These are phyloP conservation scores for Rhynchonycteris naso DNA, from an alignment of 2,797 vertebrate species.

Conservation along the genomic window DNA sequence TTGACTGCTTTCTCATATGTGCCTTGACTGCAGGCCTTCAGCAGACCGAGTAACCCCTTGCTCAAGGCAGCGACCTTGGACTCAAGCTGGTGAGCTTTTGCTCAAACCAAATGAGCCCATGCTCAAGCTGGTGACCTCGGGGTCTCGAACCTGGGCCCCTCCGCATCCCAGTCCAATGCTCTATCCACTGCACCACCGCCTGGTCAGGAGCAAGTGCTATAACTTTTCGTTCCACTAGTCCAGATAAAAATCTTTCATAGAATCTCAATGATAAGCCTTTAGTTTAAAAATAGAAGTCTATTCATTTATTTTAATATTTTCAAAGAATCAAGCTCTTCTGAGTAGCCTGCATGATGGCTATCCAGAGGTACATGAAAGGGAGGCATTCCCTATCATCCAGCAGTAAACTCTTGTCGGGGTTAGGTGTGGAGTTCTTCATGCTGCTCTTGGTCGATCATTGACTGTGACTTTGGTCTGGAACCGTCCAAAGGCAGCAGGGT, in stretches of 20 bases:
- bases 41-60: too few species aligned
- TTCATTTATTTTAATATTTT: slow-evolving; percentile 34
- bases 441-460: neutral
- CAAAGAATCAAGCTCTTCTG: slow-evolving; percentile 29
- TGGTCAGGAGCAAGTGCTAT: too few species aligned
- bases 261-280: slow-evolving; percentile 31
- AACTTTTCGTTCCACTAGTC: neutral
- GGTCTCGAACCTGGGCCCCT: too few species aligned
- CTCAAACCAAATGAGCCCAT: too few species aligned
- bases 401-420: neutral
- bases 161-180: too few species aligned
- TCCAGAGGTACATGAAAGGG: neutral
- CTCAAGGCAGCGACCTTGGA: too few species aligned
- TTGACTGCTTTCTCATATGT: too few species aligned
- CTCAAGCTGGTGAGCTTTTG: too few species aligned
- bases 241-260: slow-evolving; percentile 6
- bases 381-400: neutral
- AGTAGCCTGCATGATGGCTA: neutral
- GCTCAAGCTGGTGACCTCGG: too few species aligned
- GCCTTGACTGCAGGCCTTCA: too few species aligned
- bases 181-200: too few species aligned
- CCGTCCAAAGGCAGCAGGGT: neutral
- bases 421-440: neutral
- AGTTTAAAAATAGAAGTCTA: slow-evolving; percentile 64
- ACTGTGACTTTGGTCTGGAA: slow-evolving; percentile 10